These are phyloP conservation scores for Ophion ellenae DNA, from an alignment of 2,888 invertebrate species.

Conservation along the genomic window DNA sequence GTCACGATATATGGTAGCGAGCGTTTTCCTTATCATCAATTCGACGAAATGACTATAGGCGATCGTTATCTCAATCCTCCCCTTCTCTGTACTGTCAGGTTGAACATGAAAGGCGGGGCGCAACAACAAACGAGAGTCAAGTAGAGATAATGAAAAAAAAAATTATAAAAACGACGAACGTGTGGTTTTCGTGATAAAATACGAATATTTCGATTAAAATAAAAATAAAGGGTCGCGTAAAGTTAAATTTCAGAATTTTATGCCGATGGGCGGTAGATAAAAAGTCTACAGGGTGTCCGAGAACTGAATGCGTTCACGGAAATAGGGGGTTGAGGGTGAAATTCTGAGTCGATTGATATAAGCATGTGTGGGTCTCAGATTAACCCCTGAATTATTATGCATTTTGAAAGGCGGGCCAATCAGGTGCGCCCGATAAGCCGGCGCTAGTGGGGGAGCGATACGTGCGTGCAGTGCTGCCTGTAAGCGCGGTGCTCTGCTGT, in stretches of 20 bases:
- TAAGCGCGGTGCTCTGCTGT: too few relatives aligned
- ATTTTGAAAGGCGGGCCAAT: too few relatives aligned
- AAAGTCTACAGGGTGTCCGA: too few relatives aligned
- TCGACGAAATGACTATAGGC: slow-evolving; percentile 52
- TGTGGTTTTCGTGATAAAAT: slow-evolving; percentile 20
- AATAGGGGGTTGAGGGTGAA: too few relatives aligned
- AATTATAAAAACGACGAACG: slow-evolving; percentile 11
- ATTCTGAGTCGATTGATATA: too few relatives aligned
- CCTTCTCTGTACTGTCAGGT: background rate
- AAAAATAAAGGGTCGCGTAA: slow-evolving; percentile 8
- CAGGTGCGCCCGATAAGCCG: too few relatives aligned
- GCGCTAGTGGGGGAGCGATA: too few relatives aligned
- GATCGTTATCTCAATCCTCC: slow-evolving; percentile 44
- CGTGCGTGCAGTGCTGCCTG: too few relatives aligned
- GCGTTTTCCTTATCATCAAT: slow-evolving; percentile 47
- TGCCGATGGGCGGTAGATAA: background rate
- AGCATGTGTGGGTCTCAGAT: too few relatives aligned
- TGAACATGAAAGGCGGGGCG: slow-evolving; percentile 27
- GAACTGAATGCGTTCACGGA: too few relatives aligned
- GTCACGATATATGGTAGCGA: slow-evolving; percentile 37
- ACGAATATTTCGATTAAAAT: slow-evolving; percentile 9
- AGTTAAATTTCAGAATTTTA: background rate
- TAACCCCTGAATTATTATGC: too few relatives aligned
- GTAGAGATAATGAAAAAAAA: slow-evolving; percentile 26
- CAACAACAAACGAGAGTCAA: slow-evolving; percentile 41